Evolutionary conservation across 2,888 invertebrate species (phyloP).

Genomic region (Noctua pronuba): DNA sequence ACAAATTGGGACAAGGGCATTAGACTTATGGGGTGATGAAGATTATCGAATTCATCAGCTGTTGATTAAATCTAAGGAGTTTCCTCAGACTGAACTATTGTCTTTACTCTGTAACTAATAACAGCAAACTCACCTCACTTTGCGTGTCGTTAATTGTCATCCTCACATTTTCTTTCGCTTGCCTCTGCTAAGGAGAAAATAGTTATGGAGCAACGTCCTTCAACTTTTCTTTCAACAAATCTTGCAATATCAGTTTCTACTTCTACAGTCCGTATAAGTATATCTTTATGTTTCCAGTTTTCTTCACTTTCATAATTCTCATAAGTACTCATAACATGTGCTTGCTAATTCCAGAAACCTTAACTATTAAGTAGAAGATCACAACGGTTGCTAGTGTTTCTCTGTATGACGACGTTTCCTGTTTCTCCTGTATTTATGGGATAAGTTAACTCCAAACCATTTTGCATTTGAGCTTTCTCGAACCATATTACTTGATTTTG

Average conservation of each 20-base stretch:
- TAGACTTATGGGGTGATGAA: neutral
- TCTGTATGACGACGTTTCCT: constrained; percentile 30
- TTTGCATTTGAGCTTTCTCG: neutral
- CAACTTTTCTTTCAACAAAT: constrained; percentile 43
- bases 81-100: neutral
- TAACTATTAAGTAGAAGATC: constrained; percentile 36
- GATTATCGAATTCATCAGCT: constrained; percentile 3
- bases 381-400: constrained; percentile 15
- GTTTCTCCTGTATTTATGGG: neutral
- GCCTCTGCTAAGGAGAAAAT: constrained; percentile 16
- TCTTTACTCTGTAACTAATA: neutral
- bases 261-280: constrained; percentile 36
- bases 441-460: neutral
- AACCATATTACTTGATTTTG: neutral
- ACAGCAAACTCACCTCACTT: constrained; percentile 4
- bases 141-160: constrained; percentile 27
- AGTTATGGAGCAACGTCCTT: constrained; percentile 35
- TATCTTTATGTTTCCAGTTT: constrained; percentile 38
- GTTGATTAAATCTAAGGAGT: neutral
- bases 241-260: constrained; percentile 31
- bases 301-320: constrained; percentile 44
- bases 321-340: constrained; percentile 39
- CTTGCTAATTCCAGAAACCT: constrained; percentile 53
- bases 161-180: constrained; percentile 17
- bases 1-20: too few species aligned